Evolutionary conservation across 2,797 vertebrate genomes (phyloP), one percentile per base, ranked within the genome.

Genomic region (Geotrypetes seraphini): DNA sequence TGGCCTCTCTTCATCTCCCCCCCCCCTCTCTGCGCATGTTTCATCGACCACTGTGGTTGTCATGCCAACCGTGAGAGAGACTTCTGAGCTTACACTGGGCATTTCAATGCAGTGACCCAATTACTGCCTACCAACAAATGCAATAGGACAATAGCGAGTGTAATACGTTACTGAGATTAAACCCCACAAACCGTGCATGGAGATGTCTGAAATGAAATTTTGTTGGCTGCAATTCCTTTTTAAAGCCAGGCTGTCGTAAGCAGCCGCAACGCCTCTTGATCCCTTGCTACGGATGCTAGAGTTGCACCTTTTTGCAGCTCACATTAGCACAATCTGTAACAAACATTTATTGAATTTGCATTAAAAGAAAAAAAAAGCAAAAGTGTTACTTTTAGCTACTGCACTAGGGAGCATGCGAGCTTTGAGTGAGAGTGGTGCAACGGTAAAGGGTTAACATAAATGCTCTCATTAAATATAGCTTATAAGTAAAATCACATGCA

Each of bases 111-210:
- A 53, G 63, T 97, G 94, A 95, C 92, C 95, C 88, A 96, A 84
- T 96, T 97, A 89, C 85, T 77, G 77, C 83, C 85, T 81, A 86
- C 92, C 89, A 91, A 91, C 90, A 91, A 84, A 90, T 88, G 89
- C 82, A 78, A 65, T 60, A 69, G 78, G 80, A 89, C 85, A 92
- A 92, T 78, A 70, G 85, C 67, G 69, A 87, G 66, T 52, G 73
- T 81, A 77, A 74, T 73, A 73, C 70, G 70, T 85, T 78, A 74
- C 54, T 43, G 69, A 75, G 75, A 85, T 75, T 79, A 74, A 75
- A 71, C 75, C 73, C 39, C 27, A 55, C 63, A 69, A 49, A 50
- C 41, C 22, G 44, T 56, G 62, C 40, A 51, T 59, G 56, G 36
- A 73, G 57, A 71, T 50, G 50, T 26, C 60, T 61, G 48, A 50